Evolutionary conservation across 2,797 vertebrate genomes (phyloP), one percentile per base, ranked within the genome.

Genomic region (Siniperca scherzeri): DNA sequence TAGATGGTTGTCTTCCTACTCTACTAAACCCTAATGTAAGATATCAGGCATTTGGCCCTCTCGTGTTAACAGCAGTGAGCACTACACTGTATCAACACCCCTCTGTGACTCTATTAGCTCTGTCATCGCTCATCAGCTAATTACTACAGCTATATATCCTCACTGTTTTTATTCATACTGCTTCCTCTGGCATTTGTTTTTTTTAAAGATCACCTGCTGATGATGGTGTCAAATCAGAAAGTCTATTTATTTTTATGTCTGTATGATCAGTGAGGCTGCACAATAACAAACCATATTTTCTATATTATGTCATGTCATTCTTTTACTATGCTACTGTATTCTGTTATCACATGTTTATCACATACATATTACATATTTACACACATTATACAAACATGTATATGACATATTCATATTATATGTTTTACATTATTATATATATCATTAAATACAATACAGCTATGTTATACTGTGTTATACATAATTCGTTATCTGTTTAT

Each of bases 111-210:
- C 84, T 46, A 80, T 89, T 85, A 84, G 83, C 68, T 81, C 74
- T 61, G 60, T 84, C 89, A 89, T 93, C 74, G 55, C 78, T 92
- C 93, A 93, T 83, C 77, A 60, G 46, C 64, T 91, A 93, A 92
- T 94, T 92, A 90, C 81, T 67, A 50, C 75, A 55, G 60, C 82
- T 72, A 56, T 71, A 78, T 40, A 30, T 83, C 77, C 19, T 82
- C 67, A 25, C 50, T 22, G 53, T 17, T 78, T 82, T 79, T 61
- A 70, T 57, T 80, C 74, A 69, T 40, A 78, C 78, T 78, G 77
- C 62, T 74, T 38, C 14, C 46, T n/a, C 65, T 55, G 66, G 2
- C 42, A 21, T 56, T 82, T 77, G 19, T 56, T 42, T 70, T 72
- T 57, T 75, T 64, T 30, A 27, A 69, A 64, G 21, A 69, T 78